Evolutionary conservation across 1,140 invertebrate genomes (phyloP).

Genomic region (Drosophila albomicans): DNA sequence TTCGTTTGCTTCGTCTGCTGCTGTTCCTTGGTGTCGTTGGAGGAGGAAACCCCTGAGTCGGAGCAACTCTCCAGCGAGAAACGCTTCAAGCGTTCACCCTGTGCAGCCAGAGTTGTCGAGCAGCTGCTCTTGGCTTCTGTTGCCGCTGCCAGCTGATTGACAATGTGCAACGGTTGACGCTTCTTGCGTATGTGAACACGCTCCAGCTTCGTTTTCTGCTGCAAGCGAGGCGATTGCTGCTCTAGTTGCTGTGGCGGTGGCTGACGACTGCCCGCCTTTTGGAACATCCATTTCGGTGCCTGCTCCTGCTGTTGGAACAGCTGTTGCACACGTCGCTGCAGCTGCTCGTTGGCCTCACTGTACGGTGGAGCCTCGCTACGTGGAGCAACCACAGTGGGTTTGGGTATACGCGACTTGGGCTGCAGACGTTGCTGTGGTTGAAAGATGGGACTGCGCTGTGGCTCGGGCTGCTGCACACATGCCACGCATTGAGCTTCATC

Average conservation of each 20-base stretch:
- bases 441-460: neutral
- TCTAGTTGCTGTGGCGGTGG: neutral
- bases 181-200: constrained; percentile 77
- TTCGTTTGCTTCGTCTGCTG: constrained; percentile 49
- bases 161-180: constrained; percentile 68
- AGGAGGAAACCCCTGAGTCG: constrained; percentile 61
- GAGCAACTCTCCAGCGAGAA: constrained; percentile 64
- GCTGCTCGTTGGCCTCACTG: constrained; percentile 47
- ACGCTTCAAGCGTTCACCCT: constrained; percentile 49
- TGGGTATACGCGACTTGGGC: constrained; percentile 47
- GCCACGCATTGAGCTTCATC: constrained; percentile 18
- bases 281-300: constrained; percentile 57
- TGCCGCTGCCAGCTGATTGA: constrained; percentile 52
- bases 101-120: constrained; percentile 22
- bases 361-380: constrained; percentile 18
- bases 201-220: constrained; percentile 60
- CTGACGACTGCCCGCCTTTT: constrained; percentile 19
- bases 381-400: constrained; percentile 18
- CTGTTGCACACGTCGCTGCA: constrained; percentile 51
- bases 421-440: neutral
- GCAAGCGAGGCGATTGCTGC: constrained; percentile 28
- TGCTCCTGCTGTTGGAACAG: constrained; percentile 46
- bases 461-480: constrained; percentile 33
- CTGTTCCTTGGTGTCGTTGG: constrained; percentile 45
- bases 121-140: neutral